These are phyloP conservation scores for Bergia sp. DNA, from an alignment of 92 coral and sea anemone genomes.

Conservation along the genomic window DNA sequence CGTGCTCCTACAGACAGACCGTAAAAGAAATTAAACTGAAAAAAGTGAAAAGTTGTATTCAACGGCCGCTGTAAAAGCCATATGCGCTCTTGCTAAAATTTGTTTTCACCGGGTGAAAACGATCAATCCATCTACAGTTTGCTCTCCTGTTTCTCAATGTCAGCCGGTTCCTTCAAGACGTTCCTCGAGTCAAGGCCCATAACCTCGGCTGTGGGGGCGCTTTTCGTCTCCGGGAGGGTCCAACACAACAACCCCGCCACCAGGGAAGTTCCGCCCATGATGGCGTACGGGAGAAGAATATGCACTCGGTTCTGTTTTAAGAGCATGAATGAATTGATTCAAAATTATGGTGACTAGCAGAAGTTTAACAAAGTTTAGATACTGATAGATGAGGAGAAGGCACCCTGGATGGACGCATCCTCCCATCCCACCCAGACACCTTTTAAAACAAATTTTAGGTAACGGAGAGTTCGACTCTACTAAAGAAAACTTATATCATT, in stretches of 20 bases:
- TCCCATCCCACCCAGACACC: too few relatives aligned
- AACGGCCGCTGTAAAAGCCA: background rate
- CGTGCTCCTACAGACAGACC: too few relatives aligned
- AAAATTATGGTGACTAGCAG: background rate
- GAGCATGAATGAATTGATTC: background rate
- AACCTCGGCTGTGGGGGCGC: constrained; percentile 1
- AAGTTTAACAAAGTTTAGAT: background rate
- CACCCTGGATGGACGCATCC: too few relatives aligned
- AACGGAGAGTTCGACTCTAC: too few relatives aligned
- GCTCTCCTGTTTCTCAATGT: background rate
- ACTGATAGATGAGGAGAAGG: too few relatives aligned
- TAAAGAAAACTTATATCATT: too few relatives aligned
- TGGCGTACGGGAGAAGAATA: constrained; percentile 15
- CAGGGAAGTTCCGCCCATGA: constrained; percentile 5
- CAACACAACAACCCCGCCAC: constrained; percentile 5
- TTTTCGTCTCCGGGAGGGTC: constrained; percentile 13
- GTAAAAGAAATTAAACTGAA: too few relatives aligned
- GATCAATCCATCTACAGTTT: background rate
- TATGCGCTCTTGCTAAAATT: background rate
- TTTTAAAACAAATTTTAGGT: too few relatives aligned
- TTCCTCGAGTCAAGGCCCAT: background rate
- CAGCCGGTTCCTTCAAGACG: background rate
- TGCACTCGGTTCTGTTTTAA: constrained; percentile 7
- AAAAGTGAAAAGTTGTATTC: too few relatives aligned
- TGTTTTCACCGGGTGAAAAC: background rate